Evolutionary conservation across 2,888 invertebrate genomes (phyloP), one percentile per base, ranked within the genome.

Genomic region (Eupithecia tripunctaria): DNA sequence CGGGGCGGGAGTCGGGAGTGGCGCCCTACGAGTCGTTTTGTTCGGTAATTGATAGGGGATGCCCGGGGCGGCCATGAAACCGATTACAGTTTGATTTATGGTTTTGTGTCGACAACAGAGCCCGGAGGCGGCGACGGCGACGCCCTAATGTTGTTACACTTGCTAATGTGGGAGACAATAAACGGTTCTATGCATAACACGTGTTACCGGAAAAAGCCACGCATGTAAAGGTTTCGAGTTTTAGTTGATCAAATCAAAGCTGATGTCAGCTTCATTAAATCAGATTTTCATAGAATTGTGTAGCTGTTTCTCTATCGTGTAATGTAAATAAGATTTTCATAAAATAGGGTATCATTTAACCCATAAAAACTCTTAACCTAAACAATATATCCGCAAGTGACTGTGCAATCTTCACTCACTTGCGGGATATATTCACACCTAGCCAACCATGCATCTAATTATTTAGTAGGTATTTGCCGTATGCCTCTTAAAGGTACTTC

Each of bases 11-110:
- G 60, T 15, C 67, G 68, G 43, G 72, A 76, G 76, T 77, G 29
- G 32, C 66, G 71, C 68, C 70, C 64, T 74, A 76, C 75, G 75
- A 76, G 79, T 78, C 82, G 85, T 80, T 82, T 84, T 84, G 83
- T 81, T 79, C 79, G 70, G 81, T 80, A 78, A 80, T 77, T 80
- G 80, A 77, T 78, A 78, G 78, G 78, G 78, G 77, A 70, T 68
- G 75, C 80, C 83, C 78, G 80, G 79, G 85, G 84, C 85, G 80
- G 77, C 79, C 79, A 78, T 78, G 78, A 79, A 79, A 77, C 80
- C 81, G 80, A 80, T 80, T 81, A 79, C 70, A 72, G 71, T 74
- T 73, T 85, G 85, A 86, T 85, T 86, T 85, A 86, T 82, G 85
- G 80, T 68, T 74, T 74, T 69, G 77, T 85, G 85, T 78, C 77